phyloP scores from a whole-genome alignment of 2,113 vertebrate species.

The Rhabdornis inornatus region DNA sequence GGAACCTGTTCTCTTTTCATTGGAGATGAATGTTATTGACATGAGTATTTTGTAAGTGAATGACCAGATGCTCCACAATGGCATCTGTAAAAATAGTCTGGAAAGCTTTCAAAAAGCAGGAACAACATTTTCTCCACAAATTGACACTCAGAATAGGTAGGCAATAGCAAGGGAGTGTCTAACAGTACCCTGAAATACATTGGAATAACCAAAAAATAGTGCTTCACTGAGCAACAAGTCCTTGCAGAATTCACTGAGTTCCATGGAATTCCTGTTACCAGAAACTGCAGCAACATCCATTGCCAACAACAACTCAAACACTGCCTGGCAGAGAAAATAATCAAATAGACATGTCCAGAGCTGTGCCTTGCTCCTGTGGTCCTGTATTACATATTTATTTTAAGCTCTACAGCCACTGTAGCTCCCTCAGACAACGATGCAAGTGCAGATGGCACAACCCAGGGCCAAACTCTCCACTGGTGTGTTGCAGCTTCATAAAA shows the following conservation, averaged over 20 bases:
- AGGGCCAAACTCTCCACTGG: neutral
- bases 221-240: neutral
- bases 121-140: neutral
- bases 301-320: neutral
- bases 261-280: neutral
- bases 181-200: neutral
- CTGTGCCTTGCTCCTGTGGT: accelerated
- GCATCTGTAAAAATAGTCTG: neutral
- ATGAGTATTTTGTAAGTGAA: neutral
- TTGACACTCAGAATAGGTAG: neutral
- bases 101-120: neutral
- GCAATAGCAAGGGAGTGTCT: neutral
- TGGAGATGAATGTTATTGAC: neutral
- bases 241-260: neutral
- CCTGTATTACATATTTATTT: neutral
- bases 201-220: neutral
- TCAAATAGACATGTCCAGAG: neutral
- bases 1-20: neutral
- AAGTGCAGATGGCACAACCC: neutral
- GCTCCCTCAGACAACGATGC: neutral
- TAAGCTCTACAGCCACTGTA: neutral
- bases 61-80: neutral
- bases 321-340: neutral
- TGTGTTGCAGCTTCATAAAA: neutral
- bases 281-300: neutral